Conservation (phyloP, 1,140 invertebrate genomes). For the Andrena cerasifolii region DNA sequence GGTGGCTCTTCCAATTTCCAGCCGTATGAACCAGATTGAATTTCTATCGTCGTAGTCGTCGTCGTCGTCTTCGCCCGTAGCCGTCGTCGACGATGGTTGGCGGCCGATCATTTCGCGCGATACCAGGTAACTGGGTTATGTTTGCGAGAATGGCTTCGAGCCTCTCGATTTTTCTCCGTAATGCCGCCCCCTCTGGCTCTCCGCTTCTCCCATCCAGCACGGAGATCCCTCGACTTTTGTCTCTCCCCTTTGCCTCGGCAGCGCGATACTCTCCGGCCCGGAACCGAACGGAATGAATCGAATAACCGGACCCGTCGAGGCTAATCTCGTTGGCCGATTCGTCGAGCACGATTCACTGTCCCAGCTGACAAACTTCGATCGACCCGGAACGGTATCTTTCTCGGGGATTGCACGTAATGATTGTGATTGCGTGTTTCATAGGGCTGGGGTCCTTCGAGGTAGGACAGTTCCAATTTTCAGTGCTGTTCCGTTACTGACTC, state of each 20-base stretch:
- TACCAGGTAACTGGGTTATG: slow-evolving; percentile 72
- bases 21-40: slow-evolving; percentile 77
- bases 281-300: slow-evolving; percentile 45
- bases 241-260: slow-evolving; percentile 11
- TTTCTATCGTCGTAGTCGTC: slow-evolving; percentile 71
- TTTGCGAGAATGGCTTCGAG: slow-evolving; percentile 68
- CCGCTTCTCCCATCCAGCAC: slow-evolving; percentile 1
- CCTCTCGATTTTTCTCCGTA: slow-evolving; percentile 61
- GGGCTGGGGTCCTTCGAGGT: no score
- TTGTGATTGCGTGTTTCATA: neutral
- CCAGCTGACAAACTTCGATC: slow-evolving; percentile 35
- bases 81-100: slow-evolving; percentile 47
- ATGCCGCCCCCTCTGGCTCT: slow-evolving; percentile 37
- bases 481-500: no score
- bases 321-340: slow-evolving; percentile 54
- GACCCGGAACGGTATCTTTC: neutral
- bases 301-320: slow-evolving; percentile 50
- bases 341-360: slow-evolving; percentile 23
- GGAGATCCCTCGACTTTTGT: slow-evolving; percentile 1
- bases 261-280: slow-evolving; percentile 38
- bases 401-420: slow-evolving; percentile 7
- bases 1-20: slow-evolving; percentile 75
- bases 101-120: slow-evolving; percentile 74
- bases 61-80: slow-evolving; percentile 29
- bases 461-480: no score